Evolutionary conservation across 2,113 vertebrate species (phyloP).

Genomic region (Donacobius atricapilla): DNA sequence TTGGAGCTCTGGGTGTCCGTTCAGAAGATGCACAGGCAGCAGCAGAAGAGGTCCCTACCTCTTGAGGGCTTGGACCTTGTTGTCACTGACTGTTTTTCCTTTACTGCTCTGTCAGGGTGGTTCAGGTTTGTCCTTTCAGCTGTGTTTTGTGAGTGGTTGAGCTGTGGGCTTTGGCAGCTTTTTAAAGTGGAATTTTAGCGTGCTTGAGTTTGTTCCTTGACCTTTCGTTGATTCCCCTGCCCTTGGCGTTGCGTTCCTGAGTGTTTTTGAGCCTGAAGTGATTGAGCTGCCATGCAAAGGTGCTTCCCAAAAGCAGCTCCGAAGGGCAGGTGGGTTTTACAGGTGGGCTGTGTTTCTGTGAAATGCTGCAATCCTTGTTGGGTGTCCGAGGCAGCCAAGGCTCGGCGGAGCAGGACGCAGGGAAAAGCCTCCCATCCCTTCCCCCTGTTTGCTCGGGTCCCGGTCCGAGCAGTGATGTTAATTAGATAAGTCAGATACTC

Average conservation of each 20-base stretch:
- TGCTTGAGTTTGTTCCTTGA: neutral
- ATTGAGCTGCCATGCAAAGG: neutral
- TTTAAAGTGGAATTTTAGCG: neutral
- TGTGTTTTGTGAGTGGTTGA: neutral
- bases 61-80: neutral
- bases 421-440: neutral
- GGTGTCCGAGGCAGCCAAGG: neutral
- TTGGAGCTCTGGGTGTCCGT: slow-evolving; percentile 74
- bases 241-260: neutral
- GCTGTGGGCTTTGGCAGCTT: neutral
- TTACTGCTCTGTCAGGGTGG: neutral
- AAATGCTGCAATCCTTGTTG: neutral
- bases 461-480: neutral
- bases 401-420: neutral
- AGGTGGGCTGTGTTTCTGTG: neutral
- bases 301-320: neutral
- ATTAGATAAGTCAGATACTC: neutral
- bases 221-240: neutral
- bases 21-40: slow-evolving; percentile 71
- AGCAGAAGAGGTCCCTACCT: slow-evolving; percentile 80
- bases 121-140: neutral
- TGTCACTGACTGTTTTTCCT: neutral
- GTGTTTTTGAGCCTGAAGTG: neutral
- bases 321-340: neutral
- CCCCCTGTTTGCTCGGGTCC: neutral